Conservation (phyloP, 2,888 invertebrate genomes). For the Zootermopsis nevadensis region DNA sequence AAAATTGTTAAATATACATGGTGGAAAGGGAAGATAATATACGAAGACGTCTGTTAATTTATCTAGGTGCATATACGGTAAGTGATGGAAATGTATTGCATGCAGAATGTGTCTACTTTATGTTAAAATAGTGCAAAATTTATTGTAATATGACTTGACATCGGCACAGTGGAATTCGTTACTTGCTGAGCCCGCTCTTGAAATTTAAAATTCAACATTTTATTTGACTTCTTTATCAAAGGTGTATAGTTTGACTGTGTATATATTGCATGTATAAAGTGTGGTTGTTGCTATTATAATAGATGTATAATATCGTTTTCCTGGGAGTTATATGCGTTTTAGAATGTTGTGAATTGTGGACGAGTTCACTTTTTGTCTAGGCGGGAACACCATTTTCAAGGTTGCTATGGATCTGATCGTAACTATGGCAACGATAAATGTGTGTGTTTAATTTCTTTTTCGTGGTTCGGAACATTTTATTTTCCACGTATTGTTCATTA, state of each 20-base stretch:
- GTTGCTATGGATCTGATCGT: conserved; percentile 52
- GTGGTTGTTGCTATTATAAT: neutral
- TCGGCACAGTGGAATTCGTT: conserved; percentile 40
- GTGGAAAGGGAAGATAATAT: conserved; percentile 78
- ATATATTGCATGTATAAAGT: too few relatives aligned
- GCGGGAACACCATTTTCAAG: conserved; percentile 54
- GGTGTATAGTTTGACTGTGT: too few relatives aligned
- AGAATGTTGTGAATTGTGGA: conserved; percentile 41
- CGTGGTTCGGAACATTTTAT: too few relatives aligned
- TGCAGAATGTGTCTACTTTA: conserved; percentile 21
- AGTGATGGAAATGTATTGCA: conserved; percentile 61
- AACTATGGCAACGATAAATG: conserved; percentile 52
- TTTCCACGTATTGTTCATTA: too few relatives aligned
- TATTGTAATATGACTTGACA: conserved; percentile 44
- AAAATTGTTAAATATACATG: conserved; percentile 63
- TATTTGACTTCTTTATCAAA: neutral
- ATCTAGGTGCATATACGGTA: conserved; percentile 75
- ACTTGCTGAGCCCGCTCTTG: conserved; percentile 35
- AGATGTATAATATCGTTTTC: neutral
- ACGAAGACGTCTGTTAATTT: conserved; percentile 74
- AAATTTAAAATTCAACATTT: conserved; percentile 24
- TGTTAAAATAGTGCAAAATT: conserved; percentile 40
- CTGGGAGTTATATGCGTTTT: neutral
- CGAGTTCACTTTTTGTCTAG: conserved; percentile 50
- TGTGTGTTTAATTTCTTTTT: neutral